Evolutionary conservation across 1,140 invertebrate genomes (phyloP).

Genomic region (Brachionus plicatilis): DNA sequence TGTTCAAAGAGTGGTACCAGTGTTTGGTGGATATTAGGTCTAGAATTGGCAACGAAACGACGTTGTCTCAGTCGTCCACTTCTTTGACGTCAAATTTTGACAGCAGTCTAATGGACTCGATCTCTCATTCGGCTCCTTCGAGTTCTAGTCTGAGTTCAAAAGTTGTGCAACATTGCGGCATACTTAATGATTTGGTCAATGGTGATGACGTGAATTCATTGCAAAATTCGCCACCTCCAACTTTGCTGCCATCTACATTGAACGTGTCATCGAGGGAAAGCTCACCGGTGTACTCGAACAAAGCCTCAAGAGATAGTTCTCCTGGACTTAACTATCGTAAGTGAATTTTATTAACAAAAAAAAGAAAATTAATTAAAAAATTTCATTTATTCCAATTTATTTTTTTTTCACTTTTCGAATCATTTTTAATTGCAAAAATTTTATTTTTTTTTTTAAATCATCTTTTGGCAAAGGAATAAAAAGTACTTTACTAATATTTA

Average conservation of each 20-base stretch:
- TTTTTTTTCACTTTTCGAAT: too few species aligned
- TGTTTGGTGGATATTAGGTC: not conserved
- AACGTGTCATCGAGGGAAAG: conserved; percentile 18
- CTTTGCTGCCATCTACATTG: not conserved
- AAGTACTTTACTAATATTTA: too few species aligned
- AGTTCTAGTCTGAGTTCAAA: not conserved
- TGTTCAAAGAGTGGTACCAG: conserved; percentile 21
- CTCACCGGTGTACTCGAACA: not conserved
- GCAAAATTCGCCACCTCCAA: not conserved
- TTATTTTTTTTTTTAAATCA: too few species aligned
- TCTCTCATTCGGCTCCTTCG: not conserved
- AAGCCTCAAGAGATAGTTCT: not conserved
- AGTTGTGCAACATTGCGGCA: not conserved
- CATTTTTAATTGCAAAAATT: too few species aligned
- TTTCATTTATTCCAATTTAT: too few species aligned
- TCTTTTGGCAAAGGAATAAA: too few species aligned
- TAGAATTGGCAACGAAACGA: not conserved
- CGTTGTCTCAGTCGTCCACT: not conserved
- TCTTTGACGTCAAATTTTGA: not conserved
- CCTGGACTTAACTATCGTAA: not conserved
- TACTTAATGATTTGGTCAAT: not conserved
- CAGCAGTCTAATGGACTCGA: not conserved
- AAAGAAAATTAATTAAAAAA: too few species aligned
- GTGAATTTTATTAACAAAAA: not conserved
- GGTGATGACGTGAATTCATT: not conserved